These are phyloP conservation scores for Meta bourneti DNA, from an alignment of 2,888 invertebrate genomes.

Conservation along the genomic window DNA sequence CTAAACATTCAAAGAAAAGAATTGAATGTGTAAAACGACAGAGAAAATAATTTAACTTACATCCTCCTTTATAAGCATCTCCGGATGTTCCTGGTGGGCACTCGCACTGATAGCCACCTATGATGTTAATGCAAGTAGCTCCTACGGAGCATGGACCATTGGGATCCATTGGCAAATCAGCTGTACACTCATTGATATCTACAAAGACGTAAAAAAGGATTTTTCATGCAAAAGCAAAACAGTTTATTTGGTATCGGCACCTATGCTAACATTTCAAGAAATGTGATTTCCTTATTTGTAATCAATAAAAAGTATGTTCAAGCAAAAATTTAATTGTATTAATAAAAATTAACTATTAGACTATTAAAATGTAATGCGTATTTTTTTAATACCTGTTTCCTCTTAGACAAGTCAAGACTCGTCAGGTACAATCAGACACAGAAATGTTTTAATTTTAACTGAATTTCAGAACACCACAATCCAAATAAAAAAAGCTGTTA, in stretches of 20 bases:
- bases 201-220: not conserved
- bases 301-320: too few species aligned
- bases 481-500: not conserved
- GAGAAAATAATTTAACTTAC: slow-evolving; percentile 83
- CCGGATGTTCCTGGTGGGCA: slow-evolving; percentile 89
- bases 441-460: not conserved
- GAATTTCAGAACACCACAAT: not conserved
- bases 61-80: slow-evolving; percentile 91
- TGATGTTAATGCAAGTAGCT: slow-evolving; percentile 92
- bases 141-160: slow-evolving; percentile 89
- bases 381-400: not conserved
- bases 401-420: not conserved
- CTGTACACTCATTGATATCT: slow-evolving; percentile 90
- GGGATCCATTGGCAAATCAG: slow-evolving; percentile 77
- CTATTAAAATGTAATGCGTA: not conserved
- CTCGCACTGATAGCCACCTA: slow-evolving; percentile 87
- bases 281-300: not conserved
- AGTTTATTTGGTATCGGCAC: too few species aligned
- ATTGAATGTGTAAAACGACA: too few species aligned
- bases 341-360: too few species aligned
- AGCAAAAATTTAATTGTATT: too few species aligned
- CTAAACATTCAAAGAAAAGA: not conserved
- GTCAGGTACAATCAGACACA: not conserved
- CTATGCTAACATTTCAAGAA: too few species aligned
- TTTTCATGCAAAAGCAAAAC: not conserved